Evolutionary conservation across 2,113 vertebrate species (phyloP).

Genomic region (Cinclus cinclus): DNA sequence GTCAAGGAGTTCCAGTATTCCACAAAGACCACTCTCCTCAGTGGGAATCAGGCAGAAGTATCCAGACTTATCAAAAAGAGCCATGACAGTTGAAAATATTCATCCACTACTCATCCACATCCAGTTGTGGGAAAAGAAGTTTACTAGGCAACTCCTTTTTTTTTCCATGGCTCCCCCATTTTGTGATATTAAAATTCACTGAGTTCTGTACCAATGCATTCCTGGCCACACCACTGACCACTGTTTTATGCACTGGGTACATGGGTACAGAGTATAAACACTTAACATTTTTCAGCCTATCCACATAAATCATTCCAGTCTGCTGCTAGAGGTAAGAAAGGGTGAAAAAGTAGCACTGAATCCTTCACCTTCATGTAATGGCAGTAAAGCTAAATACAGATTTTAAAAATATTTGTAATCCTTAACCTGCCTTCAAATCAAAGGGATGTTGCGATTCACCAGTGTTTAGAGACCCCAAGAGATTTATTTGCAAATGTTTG

Average conservation of each 20-base stretch:
- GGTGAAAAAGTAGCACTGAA: neutral
- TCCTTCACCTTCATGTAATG: neutral
- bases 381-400: neutral
- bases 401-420: neutral
- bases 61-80: neutral
- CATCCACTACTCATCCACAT: neutral
- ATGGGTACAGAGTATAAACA: neutral
- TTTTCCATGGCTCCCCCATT: neutral
- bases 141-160: neutral
- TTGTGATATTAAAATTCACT: neutral
- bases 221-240: neutral
- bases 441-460: neutral
- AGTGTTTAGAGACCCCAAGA: neutral
- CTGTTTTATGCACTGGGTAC: neutral
- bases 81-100: neutral
- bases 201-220: neutral
- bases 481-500: conserved; percentile 30
- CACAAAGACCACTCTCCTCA: neutral
- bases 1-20: neutral
- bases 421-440: conserved; percentile 11
- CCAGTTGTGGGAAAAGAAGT: neutral
- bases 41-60: neutral
- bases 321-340: neutral
- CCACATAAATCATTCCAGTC: neutral
- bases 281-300: neutral